Conservation (phyloP, 1,140 invertebrate species). For the Drosophila takahashii region DNA sequence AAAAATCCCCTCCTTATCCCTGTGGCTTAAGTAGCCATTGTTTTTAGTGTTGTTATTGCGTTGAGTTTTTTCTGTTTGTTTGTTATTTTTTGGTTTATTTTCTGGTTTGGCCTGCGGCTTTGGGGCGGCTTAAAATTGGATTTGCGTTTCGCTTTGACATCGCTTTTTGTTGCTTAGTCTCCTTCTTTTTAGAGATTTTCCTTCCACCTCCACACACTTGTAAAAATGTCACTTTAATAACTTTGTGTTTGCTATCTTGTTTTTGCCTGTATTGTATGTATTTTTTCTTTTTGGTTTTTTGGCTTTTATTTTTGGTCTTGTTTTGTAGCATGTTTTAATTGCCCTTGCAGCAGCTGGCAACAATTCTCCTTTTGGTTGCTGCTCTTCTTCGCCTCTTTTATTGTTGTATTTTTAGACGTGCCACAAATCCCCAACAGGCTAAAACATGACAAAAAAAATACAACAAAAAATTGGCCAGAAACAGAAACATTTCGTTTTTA, state of each 20-base stretch:
- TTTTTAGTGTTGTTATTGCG: constrained; percentile 61
- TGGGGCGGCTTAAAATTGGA: constrained; percentile 78
- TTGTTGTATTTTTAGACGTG: constrained; percentile 73
- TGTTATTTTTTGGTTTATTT: constrained; percentile 47
- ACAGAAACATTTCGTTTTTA: constrained; percentile 69
- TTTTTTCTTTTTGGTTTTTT: constrained; percentile 15
- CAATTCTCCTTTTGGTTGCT: constrained; percentile 50
- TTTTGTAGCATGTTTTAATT: constrained; percentile 71
- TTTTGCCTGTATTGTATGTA: neutral
- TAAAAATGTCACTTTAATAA: constrained; percentile 81
- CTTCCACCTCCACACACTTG: constrained; percentile 48
- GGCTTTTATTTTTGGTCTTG: constrained; percentile 31
- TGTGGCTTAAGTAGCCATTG: constrained; percentile 74
- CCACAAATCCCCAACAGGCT: constrained; percentile 63
- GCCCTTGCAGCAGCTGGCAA: constrained; percentile 62
- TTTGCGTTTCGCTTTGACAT: constrained; percentile 73
- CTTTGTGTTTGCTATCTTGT: constrained; percentile 55
- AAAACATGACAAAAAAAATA: constrained; percentile 26
- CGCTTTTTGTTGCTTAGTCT: constrained; percentile 44
- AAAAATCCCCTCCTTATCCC: constrained; percentile 10
- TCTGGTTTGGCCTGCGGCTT: constrained; percentile 70
- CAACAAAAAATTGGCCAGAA: constrained; percentile 8
- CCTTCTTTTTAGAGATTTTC: constrained; percentile 5
- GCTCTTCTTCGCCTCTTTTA: constrained; percentile 35
- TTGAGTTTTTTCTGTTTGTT: constrained; percentile 29